Evolutionary conservation across 2,888 invertebrate species (phyloP), one percentile per base, ranked within the genome.

Genomic region (Acleris literana): DNA sequence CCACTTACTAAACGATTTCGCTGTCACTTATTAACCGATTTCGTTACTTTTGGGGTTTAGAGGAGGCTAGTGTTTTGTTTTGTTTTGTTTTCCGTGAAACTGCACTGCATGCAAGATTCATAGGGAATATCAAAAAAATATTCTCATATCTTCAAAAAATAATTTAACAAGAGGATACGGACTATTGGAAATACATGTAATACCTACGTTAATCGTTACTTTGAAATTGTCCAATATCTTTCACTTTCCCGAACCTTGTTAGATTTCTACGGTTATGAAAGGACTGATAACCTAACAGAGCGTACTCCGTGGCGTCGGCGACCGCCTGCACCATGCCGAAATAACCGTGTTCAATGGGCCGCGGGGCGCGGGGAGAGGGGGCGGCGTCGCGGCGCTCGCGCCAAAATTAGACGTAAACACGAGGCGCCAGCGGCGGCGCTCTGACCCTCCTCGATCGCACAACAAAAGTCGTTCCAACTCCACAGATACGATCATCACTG

Each of bases 391-490:
- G 89, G 89, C 90, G 91, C 90, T 90, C 89, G 86, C 87, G 91
- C 92, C 91, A 86, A 88, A 92, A 92, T 92, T 92, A 92, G 92
- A 92, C 90, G 92, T 92, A 92, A 92, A 92, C 90, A 92, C 87
- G 85, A 78, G 83, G 84, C 79, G 81, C 83, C 85, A 89, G 90
- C 90, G 90, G 89, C 88, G 83, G 77, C 81, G 77, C 75, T 79
- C 55, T 61, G 61, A 56, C 65, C 65, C 54, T 48, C 58, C 49
- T 48, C 51, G 56, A 39, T 33, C 55, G 49, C 64, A 60, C 64
- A 59, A 64, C 59, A 60, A 59, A 46, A 64, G 48, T 60, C 61
- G 20, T 25, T 43, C 29, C 11, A 60, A 55, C 60, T 46, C n/a
- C 43, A 22, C 55, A 55, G 39, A 55, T 43, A 20, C n/a, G 46